Conservation (phyloP, 2,888 invertebrate genomes). For the Malacosoma neustria region DNA sequence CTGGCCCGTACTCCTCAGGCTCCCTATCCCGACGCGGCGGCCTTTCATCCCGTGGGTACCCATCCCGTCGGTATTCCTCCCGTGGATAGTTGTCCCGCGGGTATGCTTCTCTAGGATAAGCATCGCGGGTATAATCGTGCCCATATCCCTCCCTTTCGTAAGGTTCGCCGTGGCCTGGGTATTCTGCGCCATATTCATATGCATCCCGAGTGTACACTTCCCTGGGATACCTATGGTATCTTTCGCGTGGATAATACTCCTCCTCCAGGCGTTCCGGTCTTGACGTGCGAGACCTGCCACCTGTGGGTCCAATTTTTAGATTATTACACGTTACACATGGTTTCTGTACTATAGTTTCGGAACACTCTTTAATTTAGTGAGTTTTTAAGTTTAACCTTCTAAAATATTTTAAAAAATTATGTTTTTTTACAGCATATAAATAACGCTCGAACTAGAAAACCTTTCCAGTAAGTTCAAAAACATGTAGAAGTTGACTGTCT, state of each 20-base stretch:
- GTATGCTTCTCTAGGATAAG: slow-evolving; percentile 22
- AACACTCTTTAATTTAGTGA: not conserved
- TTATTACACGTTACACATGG: no score
- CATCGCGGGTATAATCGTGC: slow-evolving; percentile 44
- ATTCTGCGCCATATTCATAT: slow-evolving; percentile 20
- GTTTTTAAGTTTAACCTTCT: no score
- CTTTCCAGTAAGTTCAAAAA: no score
- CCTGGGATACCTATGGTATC: slow-evolving; percentile 38
- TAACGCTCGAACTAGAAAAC: no score
- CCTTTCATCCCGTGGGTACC: slow-evolving; percentile 58
- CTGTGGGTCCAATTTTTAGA: slow-evolving; percentile 20
- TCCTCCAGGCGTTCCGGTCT: slow-evolving; percentile 73
- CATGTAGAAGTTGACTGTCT: no score
- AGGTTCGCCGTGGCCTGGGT: slow-evolving; percentile 28
- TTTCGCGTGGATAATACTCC: slow-evolving; percentile 61
- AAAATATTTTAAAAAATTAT: no score
- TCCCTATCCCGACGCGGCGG: slow-evolving; percentile 54
- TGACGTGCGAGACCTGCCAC: slow-evolving; percentile 60
- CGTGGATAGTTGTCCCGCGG: slow-evolving; percentile 43
- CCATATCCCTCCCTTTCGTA: slow-evolving; percentile 46
- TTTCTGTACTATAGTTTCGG: no score
- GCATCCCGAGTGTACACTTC: slow-evolving; percentile 27
- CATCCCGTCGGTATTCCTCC: slow-evolving; percentile 53
- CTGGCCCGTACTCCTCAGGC: slow-evolving; percentile 75
- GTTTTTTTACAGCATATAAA: no score